Evolutionary conservation across 2,113 vertebrate genomes (phyloP).

Genomic region (Chaetorhynchus papuensis): DNA sequence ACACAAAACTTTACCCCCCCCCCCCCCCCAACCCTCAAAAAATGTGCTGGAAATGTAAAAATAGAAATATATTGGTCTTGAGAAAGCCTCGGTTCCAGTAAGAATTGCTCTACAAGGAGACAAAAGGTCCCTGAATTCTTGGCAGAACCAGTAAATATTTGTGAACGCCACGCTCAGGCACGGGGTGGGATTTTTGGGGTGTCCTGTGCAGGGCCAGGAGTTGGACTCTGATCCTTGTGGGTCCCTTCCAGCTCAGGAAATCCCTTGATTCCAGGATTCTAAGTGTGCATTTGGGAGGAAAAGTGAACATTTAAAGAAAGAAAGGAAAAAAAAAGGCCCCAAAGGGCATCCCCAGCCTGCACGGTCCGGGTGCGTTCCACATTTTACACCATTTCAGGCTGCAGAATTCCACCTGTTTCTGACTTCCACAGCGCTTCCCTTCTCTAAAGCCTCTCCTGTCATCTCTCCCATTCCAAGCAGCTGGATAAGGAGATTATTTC

Average conservation of each 20-base stretch:
- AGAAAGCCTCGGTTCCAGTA: not conserved
- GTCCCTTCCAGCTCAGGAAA: not conserved
- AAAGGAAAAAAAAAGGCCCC: too few species aligned
- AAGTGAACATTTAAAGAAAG: not conserved
- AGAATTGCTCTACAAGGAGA: not conserved
- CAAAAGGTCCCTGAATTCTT: not conserved
- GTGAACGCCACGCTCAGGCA: not conserved
- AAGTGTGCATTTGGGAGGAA: accelerated
- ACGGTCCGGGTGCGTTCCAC: accelerated
- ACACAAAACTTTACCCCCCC: not conserved
- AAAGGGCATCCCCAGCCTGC: not conserved
- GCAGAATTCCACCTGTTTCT: not conserved
- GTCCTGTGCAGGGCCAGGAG: too few species aligned
- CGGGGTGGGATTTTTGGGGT: not conserved
- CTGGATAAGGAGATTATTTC: not conserved
- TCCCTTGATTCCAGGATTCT: accelerated
- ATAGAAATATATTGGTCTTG: accelerated
- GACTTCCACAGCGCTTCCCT: too few species aligned
- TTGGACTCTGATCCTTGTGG: not conserved
- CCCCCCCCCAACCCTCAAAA: not conserved
- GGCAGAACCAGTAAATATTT: not conserved
- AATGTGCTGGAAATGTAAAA: not conserved
- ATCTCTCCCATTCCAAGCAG: not conserved
- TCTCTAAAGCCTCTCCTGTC: not conserved
- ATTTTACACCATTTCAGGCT: not conserved